Base-by-base conservation (phyloP, 2,113 vertebrate species). In the Cavia aperea region DNA sequence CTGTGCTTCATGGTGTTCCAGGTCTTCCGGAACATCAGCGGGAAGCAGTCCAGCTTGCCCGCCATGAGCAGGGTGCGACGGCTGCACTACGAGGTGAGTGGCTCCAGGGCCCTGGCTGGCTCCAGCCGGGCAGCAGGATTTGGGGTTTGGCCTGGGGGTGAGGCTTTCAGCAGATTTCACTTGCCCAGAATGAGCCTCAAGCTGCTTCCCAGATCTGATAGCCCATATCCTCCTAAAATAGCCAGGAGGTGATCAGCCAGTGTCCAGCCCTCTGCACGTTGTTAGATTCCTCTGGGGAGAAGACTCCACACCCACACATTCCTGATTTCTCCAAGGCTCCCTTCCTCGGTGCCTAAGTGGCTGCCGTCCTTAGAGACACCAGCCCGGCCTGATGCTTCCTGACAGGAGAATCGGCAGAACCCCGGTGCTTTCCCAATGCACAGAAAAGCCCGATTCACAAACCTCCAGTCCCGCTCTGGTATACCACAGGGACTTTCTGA, bases 1-100 rank as follows among this genome's bases (percentile, higher is more conserved):
- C 97, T 99, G 94, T 99, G 99, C 96, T 99, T 99, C 95, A 99
- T 99, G 99, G 99, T 99, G 39, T 99, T 99, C 95, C 99, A 99
- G 97, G 99, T 99, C 82, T 99, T 99, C 97, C 97, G 99, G 77
- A 99, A 99, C 97, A 99, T 99, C 97, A 99, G 98, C 3, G 98
- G 99, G 8, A 99, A 99, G 96, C 98, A 98, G 95, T 98, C 98
- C 0, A 99, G 98, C 56, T 98, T 99, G 90, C 99, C 99, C 5
- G 99, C 99, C 70, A 99, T 99, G 99, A 98, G 98, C 95, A 99
- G 99, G 94, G 99, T 98, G 89, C 98, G 99, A 31, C 98, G 99
- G 21, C 98, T 99, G 26, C 99, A 99, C 96, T 99, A 99, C 0
- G 99, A 99, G 98, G 99, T 98, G 94, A 94, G 36, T 4, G 43